These are phyloP conservation scores for Tyria jacobaeae DNA, from an alignment of 2,888 invertebrate species.

Conservation along the genomic window DNA sequence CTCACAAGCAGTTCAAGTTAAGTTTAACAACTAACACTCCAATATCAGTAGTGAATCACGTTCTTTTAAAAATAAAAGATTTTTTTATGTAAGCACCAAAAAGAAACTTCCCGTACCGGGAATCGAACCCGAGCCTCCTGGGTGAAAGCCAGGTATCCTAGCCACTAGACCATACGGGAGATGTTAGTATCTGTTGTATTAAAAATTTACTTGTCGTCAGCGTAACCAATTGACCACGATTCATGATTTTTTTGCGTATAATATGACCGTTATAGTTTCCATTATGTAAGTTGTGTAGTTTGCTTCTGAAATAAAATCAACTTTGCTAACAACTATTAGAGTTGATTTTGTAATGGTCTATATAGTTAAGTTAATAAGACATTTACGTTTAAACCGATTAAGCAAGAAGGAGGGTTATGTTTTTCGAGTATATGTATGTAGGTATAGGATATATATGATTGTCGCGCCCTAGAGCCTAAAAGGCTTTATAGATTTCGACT, in stretches of 20 bases:
- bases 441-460: no score
- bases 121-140: constrained; percentile 92
- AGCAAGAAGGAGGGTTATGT: no score
- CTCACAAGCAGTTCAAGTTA: no score
- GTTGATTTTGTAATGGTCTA: neutral
- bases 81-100: no score
- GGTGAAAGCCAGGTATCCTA: constrained; percentile 91
- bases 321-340: neutral
- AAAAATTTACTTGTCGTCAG: neutral
- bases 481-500: no score
- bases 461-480: no score
- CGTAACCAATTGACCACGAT: neutral
- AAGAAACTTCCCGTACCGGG: constrained; percentile 87
- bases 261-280: neutral
- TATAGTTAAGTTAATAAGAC: neutral
- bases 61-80: no score
- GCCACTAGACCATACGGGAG: constrained; percentile 89
- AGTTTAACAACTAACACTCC: no score
- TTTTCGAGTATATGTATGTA: no score
- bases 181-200: constrained; percentile 14
- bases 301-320: neutral
- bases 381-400: neutral
- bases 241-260: neutral
- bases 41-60: no score
- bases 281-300: neutral